Conservation (phyloP, 2,797 vertebrate species). For the Nyctibius grandis region DNA sequence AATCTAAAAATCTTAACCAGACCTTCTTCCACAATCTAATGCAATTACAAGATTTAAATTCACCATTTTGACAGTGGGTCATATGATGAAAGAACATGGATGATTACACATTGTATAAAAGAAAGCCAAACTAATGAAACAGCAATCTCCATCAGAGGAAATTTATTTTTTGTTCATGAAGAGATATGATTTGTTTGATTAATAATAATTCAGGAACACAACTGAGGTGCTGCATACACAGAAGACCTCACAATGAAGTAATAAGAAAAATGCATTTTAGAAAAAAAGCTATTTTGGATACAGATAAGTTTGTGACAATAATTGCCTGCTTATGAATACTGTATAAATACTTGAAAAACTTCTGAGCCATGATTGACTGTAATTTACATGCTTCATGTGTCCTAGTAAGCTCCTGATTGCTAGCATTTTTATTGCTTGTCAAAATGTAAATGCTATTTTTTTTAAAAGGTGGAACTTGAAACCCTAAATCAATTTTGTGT, state of each 20-base stretch:
- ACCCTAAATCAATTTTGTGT: not conserved
- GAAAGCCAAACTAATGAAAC: not conserved
- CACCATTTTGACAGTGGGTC: not conserved
- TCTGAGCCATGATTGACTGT: not conserved
- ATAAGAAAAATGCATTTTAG: not conserved
- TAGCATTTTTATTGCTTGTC: not conserved
- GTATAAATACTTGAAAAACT: not conserved
- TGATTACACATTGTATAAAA: not conserved
- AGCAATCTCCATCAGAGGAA: constrained; percentile 1
- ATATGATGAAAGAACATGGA: not conserved
- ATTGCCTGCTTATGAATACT: not conserved
- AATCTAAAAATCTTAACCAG: constrained; percentile 27
- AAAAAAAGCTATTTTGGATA: not conserved
- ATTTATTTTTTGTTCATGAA: not conserved
- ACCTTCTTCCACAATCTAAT: not conserved
- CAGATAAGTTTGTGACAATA: not conserved
- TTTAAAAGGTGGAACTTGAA: not conserved
- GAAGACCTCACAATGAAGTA: not conserved
- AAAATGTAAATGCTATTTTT: not conserved
- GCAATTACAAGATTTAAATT: constrained; percentile 47
- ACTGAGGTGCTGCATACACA: not conserved
- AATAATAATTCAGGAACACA: not conserved
- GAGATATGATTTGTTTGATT: not conserved
- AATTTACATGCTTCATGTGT: not conserved
- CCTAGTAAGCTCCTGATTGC: not conserved